Evolutionary conservation across 2,797 vertebrate genomes (phyloP).

Genomic region (Propithecus perrieri): DNA sequence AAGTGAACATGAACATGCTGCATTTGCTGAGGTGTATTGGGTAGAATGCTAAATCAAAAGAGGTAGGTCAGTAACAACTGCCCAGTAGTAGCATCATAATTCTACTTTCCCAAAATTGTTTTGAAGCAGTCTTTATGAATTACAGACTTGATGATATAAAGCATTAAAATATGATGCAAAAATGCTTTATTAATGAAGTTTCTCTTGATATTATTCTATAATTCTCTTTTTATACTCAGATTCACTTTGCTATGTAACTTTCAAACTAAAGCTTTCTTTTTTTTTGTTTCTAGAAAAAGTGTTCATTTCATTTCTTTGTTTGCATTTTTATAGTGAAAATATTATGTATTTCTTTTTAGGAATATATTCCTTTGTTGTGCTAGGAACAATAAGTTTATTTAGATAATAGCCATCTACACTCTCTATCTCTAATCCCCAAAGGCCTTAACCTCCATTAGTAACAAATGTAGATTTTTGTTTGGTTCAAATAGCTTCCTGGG

Average conservation of each 20-base stretch:
- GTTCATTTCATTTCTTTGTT: constrained; percentile 16
- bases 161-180: background rate
- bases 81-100: no score
- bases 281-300: background rate
- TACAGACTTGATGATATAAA: background rate
- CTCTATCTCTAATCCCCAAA: constrained; percentile 15
- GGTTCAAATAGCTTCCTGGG: constrained; percentile 48
- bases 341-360: background rate
- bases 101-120: background rate
- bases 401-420: background rate
- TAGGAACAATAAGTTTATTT: constrained; percentile 29
- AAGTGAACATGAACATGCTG: background rate
- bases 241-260: constrained; percentile 12
- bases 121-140: background rate
- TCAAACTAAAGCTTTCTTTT: background rate
- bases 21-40: background rate
- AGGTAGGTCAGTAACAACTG: no score
- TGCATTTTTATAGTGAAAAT: background rate
- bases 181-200: background rate
- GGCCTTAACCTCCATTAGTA: constrained; percentile 58
- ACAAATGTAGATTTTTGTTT: constrained; percentile 63
- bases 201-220: background rate
- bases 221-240: constrained; percentile 33
- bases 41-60: background rate
- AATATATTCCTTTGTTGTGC: constrained; percentile 20